A percentile compares a stretch with the other conserved stretches of the same genome.
These are phyloP conservation scores for Stramonita haemastoma DNA, from an alignment of 2,888 invertebrate genomes.

Conservation along the genomic window DNA sequence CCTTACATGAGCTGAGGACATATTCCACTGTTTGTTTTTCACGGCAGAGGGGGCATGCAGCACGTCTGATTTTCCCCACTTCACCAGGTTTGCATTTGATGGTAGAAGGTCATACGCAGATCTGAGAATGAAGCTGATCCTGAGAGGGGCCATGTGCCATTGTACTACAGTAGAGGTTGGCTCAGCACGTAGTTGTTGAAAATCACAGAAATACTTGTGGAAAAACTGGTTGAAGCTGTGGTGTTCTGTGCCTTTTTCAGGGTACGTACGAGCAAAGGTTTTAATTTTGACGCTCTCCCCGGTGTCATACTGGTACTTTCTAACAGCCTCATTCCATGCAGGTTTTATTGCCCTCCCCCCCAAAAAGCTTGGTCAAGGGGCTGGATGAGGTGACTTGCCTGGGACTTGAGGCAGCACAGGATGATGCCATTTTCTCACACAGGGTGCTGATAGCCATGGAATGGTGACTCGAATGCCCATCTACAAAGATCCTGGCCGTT, in stretches of 20 bases:
- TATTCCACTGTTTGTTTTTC: too few species aligned
- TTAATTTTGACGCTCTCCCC: slow-evolving; percentile 21
- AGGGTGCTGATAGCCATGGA: slow-evolving; percentile 37
- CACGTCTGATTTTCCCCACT: too few species aligned
- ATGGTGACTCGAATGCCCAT: slow-evolving; percentile 52
- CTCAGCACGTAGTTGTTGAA: too few species aligned
- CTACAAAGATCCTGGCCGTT: slow-evolving; percentile 41
- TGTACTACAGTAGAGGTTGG: too few species aligned
- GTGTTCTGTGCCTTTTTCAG: slow-evolving; percentile 26
- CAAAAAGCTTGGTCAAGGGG: slow-evolving; percentile 51
- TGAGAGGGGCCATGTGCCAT: too few species aligned
- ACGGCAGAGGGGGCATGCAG: too few species aligned
- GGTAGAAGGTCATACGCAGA: too few species aligned
- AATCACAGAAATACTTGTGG: too few species aligned
- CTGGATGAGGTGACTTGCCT: slow-evolving; percentile 51
- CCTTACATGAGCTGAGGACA: too few species aligned
- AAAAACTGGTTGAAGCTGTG: too few species aligned
- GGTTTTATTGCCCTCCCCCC: slow-evolving; percentile 47
- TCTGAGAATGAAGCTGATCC: too few species aligned
- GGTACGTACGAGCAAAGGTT: slow-evolving; percentile 20
- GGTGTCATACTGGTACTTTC: slow-evolving; percentile 16
- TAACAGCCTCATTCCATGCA: slow-evolving; percentile 39
- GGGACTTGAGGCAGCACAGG: slow-evolving; percentile 50
- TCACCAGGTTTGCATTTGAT: too few species aligned
- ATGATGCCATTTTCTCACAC: slow-evolving; percentile 42